Base-by-base conservation (phyloP, 1,140 invertebrate species). In the Diachasma alloeum region DNA sequence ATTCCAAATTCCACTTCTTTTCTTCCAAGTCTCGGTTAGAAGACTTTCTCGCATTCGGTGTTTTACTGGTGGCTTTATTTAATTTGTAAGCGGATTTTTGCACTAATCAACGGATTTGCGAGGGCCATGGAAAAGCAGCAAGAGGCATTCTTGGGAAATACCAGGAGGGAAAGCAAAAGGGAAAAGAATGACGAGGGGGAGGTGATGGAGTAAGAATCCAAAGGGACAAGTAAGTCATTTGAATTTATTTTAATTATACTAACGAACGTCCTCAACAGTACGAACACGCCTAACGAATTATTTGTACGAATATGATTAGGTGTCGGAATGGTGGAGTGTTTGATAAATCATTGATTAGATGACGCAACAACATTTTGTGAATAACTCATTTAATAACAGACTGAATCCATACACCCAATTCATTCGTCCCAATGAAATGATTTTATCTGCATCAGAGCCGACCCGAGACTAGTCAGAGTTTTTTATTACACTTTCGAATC, bases 201-300 rank as follows among this genome's bases (percentile, higher is more conserved):
- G 72, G 53, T 44, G 44, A 76, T 37, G 53, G 67, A 70, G 19
- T 56, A 46, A 82, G 87, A 86, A 31, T 83, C 81, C 78, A 72
- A 59, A 74, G 78, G 78, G 84, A 81, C 82, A 87, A 87, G 86
- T 84, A 86, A 88, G 85, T 89, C 85, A 88, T 89, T 89, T 89
- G 87, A 89, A 89, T 89, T 88, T 89, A 88, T 88, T 88, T 89
- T 89, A 88, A 89, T 89, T 89, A 89, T 88, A 87, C 87, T 89
- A 88, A 89, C 87, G 87, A 88, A 87, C 86, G 81, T 19, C n/a
- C 26, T 44, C 22, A 67, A 24, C 13, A 36, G 44, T 44, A 74
- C 11, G 46, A 68, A 44, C 84, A 81, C 79, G 81, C 82, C 85
- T 87, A 88, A 87, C 87, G 87, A 88, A 88, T 87, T 88, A 88